Base-by-base conservation (phyloP, 2,797 vertebrate genomes). In the Odontamblyopus rebecca region DNA sequence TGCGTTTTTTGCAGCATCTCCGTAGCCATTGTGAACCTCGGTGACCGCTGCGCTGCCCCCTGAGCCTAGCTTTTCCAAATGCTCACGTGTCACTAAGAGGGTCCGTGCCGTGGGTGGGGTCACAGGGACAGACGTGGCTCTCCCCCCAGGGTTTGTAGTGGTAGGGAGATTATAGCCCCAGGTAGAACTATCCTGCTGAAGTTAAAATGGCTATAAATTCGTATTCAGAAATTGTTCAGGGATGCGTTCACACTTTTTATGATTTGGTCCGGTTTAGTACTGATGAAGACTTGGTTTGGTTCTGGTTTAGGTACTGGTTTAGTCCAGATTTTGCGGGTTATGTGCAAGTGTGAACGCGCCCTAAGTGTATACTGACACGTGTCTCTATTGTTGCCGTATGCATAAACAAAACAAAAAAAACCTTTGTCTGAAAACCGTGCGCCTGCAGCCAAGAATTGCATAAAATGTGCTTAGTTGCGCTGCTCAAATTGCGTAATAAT, bases 11-110 rank as follows among this genome's bases (percentile, higher is more conserved):
- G 41, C 26, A 27, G 16, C 44, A 3, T 38, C 18, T 38, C 19
- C 35, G 15, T 41, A 4, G 32, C 32, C 61, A 12, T 66, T 26
- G 41, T 66, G 41, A 29, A 18, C 63, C 2, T 23, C n/a, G 2
- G 18, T 26, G 35, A 41, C 61, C 61, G 60, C 59, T 13, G 30
- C 32, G 19, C 79, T 74, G 73, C 85, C 86, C 76, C 77, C 72
- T 6, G 51, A 0, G 23, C 32, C 13, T 13, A 1, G 41, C 63
- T 77, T 64, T 44, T 35, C 59, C 4, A 65, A 86, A 67, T 89
- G 92, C 81, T 90, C 91, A 92, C 92, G 92, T 93, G 92, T 92
- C 90, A 88, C n/a, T 78, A 26, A 15, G 26, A 59, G 70, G 11
- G 1, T 54, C 60, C 19, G 80, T 74, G 87, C 2, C 23, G 54